Conservation (phyloP, 2,888 invertebrate genomes). For the Diogma glabrata region DNA sequence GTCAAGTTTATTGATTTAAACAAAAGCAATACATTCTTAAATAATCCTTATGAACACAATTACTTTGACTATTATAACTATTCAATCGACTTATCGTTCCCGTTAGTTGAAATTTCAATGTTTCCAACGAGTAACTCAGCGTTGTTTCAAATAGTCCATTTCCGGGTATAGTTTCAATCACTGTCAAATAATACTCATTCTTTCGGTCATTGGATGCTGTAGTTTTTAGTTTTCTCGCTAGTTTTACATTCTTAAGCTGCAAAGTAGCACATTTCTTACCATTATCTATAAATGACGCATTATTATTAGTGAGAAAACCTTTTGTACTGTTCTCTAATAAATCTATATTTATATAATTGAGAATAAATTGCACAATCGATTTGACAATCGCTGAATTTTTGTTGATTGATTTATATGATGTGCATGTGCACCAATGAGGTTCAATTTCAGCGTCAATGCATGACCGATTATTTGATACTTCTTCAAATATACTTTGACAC, state of each 20-base stretch:
- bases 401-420: slow-evolving; percentile 42
- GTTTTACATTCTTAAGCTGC: slow-evolving; percentile 41
- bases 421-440: slow-evolving; percentile 69
- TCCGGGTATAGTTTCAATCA: slow-evolving; percentile 55
- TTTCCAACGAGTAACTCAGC: slow-evolving; percentile 36
- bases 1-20: too few relatives aligned
- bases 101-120: slow-evolving; percentile 37
- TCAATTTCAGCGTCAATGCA: slow-evolving; percentile 56
- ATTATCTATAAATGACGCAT: neutral
- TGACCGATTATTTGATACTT: slow-evolving; percentile 47
- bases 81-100: slow-evolving; percentile 53
- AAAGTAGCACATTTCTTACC: slow-evolving; percentile 39
- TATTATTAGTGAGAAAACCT: neutral
- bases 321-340: neutral
- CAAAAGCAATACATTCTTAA: slow-evolving; percentile 50
- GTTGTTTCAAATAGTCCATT: slow-evolving; percentile 60
- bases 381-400: slow-evolving; percentile 39
- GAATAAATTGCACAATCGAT: slow-evolving; percentile 37
- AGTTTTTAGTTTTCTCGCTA: slow-evolving; percentile 41
- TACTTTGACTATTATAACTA: slow-evolving; percentile 39
- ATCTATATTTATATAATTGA: slow-evolving; percentile 27
- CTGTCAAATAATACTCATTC: slow-evolving; percentile 48
- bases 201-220: too few relatives aligned
- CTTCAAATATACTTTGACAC: slow-evolving; percentile 52
- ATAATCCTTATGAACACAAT: slow-evolving; percentile 40